These are phyloP conservation scores for Idaea biselata DNA, from an alignment of 2,888 invertebrate species.

Conservation along the genomic window DNA sequence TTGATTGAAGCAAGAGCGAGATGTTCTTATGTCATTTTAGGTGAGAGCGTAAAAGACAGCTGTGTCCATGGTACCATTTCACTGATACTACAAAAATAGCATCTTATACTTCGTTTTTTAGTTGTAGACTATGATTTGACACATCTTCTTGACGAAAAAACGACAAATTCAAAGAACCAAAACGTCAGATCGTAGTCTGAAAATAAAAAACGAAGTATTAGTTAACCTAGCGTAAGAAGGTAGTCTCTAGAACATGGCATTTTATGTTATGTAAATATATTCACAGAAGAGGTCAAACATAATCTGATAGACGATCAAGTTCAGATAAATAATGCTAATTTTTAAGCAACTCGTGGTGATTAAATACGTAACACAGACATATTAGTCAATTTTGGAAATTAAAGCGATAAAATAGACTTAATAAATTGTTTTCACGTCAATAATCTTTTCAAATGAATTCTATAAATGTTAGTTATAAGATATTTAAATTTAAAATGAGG, in stretches of 20 bases:
- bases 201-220: too few species aligned
- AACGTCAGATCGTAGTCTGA: too few species aligned
- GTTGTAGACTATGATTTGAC: too few species aligned
- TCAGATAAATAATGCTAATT: not conserved
- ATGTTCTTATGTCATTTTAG: too few species aligned
- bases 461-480: not conserved
- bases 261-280: not conserved
- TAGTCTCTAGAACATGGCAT: not conserved
- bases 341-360: not conserved
- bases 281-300: not conserved
- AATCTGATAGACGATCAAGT: not conserved
- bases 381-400: not conserved
- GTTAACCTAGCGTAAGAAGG: too few species aligned
- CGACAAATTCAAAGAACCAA: too few species aligned
- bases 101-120: too few species aligned
- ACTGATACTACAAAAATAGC: too few species aligned
- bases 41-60: too few species aligned
- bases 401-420: not conserved
- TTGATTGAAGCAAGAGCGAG: too few species aligned
- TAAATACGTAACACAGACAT: not conserved
- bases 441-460: not conserved
- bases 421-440: not conserved
- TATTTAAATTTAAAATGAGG: not conserved
- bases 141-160: too few species aligned
- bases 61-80: too few species aligned